A percentile compares a stretch with the other conserved stretches of the same genome.
Conservation (phyloP, 2,888 invertebrate genomes). For the Drosophila colorata region DNA sequence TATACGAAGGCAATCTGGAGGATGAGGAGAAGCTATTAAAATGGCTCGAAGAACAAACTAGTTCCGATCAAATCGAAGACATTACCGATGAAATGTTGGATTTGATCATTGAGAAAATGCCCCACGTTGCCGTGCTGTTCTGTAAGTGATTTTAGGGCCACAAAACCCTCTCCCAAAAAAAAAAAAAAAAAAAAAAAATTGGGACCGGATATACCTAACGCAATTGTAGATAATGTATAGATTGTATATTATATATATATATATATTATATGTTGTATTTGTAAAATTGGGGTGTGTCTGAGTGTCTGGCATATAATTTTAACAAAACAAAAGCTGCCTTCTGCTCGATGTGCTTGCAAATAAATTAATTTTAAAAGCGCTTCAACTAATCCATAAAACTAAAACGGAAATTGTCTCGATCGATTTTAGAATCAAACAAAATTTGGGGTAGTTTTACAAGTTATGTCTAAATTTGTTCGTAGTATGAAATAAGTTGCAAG, state of each 20-base stretch:
- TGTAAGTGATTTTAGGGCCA: constrained; percentile 88
- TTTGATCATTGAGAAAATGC: constrained; percentile 94
- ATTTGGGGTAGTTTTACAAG: constrained; percentile 12
- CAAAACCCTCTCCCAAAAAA: constrained; percentile 5
- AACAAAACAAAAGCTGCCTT: constrained; percentile 27
- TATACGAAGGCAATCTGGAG: constrained; percentile 93
- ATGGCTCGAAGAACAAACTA: constrained; percentile 94
- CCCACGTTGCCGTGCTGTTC: constrained; percentile 95
- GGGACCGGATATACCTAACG: constrained; percentile 35
- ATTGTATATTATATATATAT: constrained; percentile 19
- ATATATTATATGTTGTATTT: constrained; percentile 55
- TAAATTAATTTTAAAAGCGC: constrained; percentile 48
- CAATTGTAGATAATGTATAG: constrained; percentile 71
- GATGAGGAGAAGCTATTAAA: constrained; percentile 95
- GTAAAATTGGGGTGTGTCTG: constrained; percentile 62
- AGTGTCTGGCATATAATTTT: constrained; percentile 57
- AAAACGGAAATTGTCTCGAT: constrained; percentile 11
- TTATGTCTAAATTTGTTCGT: constrained; percentile 6
- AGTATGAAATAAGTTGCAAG: constrained; percentile 59
- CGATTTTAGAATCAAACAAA: constrained; percentile 2
- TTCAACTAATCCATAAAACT: constrained; percentile 64
- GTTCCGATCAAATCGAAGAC: constrained; percentile 96
- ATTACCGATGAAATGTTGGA: constrained; percentile 97
- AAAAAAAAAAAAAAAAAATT: constrained; percentile 6
- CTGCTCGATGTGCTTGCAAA: constrained; percentile 66